A percentile compares a stretch with the other conserved stretches of the same genome.
Conservation (phyloP, 2,113 vertebrate genomes). For the Dicerorhinus sumatrensis region DNA sequence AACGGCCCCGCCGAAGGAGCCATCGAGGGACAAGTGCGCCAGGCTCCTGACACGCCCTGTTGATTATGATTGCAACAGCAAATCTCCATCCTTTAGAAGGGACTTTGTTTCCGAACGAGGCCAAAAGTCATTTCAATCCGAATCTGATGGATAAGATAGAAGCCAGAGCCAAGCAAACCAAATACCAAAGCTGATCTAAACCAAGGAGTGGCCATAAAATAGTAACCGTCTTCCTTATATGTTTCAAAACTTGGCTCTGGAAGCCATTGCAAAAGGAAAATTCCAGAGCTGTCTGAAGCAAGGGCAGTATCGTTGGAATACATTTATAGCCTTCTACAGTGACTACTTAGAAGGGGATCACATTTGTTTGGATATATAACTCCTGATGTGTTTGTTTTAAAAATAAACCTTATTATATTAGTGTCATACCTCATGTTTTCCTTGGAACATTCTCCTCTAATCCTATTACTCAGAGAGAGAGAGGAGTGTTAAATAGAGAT, state of each 20-base stretch:
- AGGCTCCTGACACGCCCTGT: accelerated
- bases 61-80: background rate
- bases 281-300: background rate
- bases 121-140: background rate
- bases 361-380: background rate
- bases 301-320: no score
- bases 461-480: background rate
- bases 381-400: constrained; percentile 26
- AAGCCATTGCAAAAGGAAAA: background rate
- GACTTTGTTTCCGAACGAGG: background rate
- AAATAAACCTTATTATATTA: constrained; percentile 24
- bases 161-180: background rate
- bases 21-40: accelerated
- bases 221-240: background rate
- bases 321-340: background rate
- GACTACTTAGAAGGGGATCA: background rate
- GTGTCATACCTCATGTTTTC: background rate
- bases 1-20: background rate
- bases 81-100: background rate
- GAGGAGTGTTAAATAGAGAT: background rate
- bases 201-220: background rate
- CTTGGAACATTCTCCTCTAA: background rate
- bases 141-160: background rate
- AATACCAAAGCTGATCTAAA: background rate
- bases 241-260: background rate